A percentile compares a stretch with the other conserved stretches of the same genome.
Evolutionary conservation across 1,140 invertebrate genomes (phyloP).

Genomic region (Hestina assimilis): DNA sequence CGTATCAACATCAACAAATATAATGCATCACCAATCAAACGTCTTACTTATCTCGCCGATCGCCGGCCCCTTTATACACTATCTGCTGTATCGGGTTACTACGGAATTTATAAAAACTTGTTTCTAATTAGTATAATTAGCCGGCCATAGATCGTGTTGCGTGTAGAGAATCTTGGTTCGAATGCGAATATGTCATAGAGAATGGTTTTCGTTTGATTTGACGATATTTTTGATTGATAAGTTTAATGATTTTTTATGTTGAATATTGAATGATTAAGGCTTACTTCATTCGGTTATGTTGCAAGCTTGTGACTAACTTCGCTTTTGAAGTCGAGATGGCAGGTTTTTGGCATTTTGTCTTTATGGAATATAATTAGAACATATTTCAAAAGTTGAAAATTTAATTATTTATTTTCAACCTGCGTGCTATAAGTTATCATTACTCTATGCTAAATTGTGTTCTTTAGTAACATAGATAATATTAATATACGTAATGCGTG

Average conservation of each 20-base stretch:
- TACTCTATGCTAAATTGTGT: slow-evolving; percentile 11
- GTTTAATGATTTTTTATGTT: no score
- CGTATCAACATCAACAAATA: slow-evolving; percentile 38
- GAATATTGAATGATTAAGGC: no score
- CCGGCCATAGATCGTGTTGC: slow-evolving; percentile 21
- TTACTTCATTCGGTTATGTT: no score
- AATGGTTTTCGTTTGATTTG: not conserved
- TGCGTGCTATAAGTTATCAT: not conserved
- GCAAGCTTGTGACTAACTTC: no score
- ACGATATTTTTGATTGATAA: no score
- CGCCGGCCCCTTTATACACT: slow-evolving; percentile 47
- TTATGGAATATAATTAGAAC: no score
- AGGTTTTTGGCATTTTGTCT: no score
- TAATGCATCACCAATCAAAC: slow-evolving; percentile 49
- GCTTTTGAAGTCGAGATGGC: no score
- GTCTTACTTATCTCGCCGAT: slow-evolving; percentile 45
- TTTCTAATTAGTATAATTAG: slow-evolving; percentile 72
- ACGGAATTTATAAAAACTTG: slow-evolving; percentile 53
- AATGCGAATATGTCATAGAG: not conserved
- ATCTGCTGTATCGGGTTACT: slow-evolving; percentile 46
- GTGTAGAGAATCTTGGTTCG: slow-evolving; percentile 3
- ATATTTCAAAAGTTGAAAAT: not conserved
- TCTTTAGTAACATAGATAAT: slow-evolving; percentile 4
- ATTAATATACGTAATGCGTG: slow-evolving; percentile 8
- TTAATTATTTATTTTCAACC: not conserved